Evolutionary conservation across 1,140 invertebrate species (phyloP).

Genomic region (Drosophila ercepeae): DNA sequence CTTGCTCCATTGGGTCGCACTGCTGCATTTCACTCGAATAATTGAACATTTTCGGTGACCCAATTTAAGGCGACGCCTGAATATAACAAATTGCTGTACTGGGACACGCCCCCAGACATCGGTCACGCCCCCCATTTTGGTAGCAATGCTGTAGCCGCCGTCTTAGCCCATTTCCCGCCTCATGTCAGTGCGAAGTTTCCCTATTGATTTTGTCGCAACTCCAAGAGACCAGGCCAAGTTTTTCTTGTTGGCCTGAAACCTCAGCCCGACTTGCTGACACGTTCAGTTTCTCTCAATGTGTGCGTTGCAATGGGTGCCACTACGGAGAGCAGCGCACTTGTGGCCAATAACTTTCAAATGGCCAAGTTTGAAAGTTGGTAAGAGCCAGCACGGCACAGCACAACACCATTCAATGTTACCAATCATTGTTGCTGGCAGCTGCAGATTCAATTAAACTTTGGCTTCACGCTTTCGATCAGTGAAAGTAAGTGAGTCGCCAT

Average conservation of each 20-base stretch:
- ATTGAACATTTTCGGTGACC: slow-evolving; percentile 75
- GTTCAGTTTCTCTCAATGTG: slow-evolving; percentile 36
- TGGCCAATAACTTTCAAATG: slow-evolving; percentile 77
- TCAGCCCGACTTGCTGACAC: slow-evolving; percentile 46
- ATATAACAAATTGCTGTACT: slow-evolving; percentile 65
- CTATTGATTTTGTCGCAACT: slow-evolving; percentile 73
- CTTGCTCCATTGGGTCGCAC: slow-evolving; percentile 10
- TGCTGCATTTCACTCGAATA: slow-evolving; percentile 66
- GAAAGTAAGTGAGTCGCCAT: slow-evolving; percentile 54
- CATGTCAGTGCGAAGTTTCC: slow-evolving; percentile 43
- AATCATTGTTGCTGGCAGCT: slow-evolving; percentile 62
- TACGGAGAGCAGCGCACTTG: slow-evolving; percentile 40
- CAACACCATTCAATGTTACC: slow-evolving; percentile 69
- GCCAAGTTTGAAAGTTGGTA: slow-evolving; percentile 73
- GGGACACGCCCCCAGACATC: slow-evolving; percentile 13
- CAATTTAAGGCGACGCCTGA: slow-evolving; percentile 63
- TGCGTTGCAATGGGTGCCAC: slow-evolving; percentile 12
- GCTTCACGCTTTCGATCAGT: slow-evolving; percentile 77
- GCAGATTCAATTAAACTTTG: slow-evolving; percentile 78
- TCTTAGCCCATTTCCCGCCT: slow-evolving; percentile 1
- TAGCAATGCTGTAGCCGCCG: slow-evolving; percentile 3
- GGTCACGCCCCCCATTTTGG: slow-evolving; percentile 21
- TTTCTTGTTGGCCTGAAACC: slow-evolving; percentile 24
- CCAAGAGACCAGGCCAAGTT: slow-evolving; percentile 33
- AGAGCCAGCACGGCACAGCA: slow-evolving; percentile 45